A percentile compares a stretch with the other conserved stretches of the same genome.
phyloP scores from a whole-genome alignment of 2,797 vertebrate genomes.

The Sarcoramphus papa region DNA sequence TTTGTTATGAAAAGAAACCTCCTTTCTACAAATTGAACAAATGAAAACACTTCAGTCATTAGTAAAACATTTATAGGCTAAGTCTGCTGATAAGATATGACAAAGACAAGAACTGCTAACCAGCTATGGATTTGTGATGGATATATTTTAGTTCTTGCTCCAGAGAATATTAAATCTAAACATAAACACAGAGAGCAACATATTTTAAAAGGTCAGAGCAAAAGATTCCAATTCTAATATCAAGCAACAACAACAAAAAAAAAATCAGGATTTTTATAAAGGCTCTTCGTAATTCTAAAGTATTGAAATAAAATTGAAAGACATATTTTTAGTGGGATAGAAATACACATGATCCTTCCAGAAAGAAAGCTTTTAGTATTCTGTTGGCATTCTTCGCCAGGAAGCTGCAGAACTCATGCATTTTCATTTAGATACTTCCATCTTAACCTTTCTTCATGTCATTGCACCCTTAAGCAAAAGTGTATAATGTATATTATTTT shows the following conservation, averaged over 20 bases:
- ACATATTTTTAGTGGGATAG: not conserved
- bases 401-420: not conserved
- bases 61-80: not conserved
- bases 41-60: not conserved
- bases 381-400: not conserved
- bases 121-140: not conserved
- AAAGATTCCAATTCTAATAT: not conserved
- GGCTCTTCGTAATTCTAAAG: not conserved
- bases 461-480: constrained; percentile 1
- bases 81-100: not conserved
- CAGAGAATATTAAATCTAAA: not conserved
- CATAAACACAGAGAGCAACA: not conserved
- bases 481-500: constrained; percentile 5
- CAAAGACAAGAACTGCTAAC: not conserved
- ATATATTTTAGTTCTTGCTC: not conserved
- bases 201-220: not conserved
- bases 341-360: not conserved
- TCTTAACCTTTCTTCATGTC: constrained; percentile 36
- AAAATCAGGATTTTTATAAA: not conserved
- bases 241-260: not conserved
- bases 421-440: constrained; percentile 41
- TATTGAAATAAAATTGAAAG: not conserved
- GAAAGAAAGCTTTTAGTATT: not conserved
- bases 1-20: not conserved
- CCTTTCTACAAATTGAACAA: not conserved